These are phyloP conservation scores for Mellilla xanthometata DNA, from an alignment of 2,888 invertebrate species.

Conservation along the genomic window DNA sequence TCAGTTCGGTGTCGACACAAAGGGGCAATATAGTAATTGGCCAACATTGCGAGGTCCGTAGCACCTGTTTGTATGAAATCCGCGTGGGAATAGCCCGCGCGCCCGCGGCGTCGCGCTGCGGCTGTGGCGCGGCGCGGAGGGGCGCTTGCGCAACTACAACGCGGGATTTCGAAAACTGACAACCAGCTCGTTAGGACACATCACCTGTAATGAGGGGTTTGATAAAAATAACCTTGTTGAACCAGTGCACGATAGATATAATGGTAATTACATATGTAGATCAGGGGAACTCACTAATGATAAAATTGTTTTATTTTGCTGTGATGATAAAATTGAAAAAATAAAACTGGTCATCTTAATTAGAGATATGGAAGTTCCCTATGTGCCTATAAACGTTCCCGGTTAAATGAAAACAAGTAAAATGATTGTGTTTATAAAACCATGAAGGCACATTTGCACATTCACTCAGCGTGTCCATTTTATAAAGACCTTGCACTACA, in stretches of 20 bases:
- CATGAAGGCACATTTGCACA: slow-evolving; percentile 1
- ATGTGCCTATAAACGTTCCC: too few relatives aligned
- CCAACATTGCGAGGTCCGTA: slow-evolving; percentile 61
- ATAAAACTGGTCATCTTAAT: too few relatives aligned
- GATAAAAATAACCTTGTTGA: slow-evolving; percentile 1
- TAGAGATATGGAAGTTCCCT: too few relatives aligned
- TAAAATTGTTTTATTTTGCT: too few relatives aligned
- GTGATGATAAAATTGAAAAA: too few relatives aligned
- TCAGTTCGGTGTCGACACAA: slow-evolving; percentile 34
- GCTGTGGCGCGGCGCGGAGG: too few relatives aligned
- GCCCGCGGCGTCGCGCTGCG: too few relatives aligned
- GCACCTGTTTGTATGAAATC: slow-evolving; percentile 76
- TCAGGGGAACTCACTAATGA: too few relatives aligned
- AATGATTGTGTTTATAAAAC: neutral
- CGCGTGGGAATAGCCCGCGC: slow-evolving; percentile 73
- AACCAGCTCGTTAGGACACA: slow-evolving; percentile 29
- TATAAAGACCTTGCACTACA: neutral
- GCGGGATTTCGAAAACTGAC: slow-evolving; percentile 51
- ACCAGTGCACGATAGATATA: neutral
- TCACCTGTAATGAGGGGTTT: slow-evolving; percentile 7
- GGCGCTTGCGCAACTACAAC: slow-evolving; percentile 58
- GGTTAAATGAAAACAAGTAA: too few relatives aligned
- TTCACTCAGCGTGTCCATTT: neutral
- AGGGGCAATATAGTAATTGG: slow-evolving; percentile 46
- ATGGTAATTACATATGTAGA: too few relatives aligned